Evolutionary conservation across 2,113 vertebrate species (phyloP), one percentile per base, ranked within the genome.

Genomic region (Malaclemys terrapin): DNA sequence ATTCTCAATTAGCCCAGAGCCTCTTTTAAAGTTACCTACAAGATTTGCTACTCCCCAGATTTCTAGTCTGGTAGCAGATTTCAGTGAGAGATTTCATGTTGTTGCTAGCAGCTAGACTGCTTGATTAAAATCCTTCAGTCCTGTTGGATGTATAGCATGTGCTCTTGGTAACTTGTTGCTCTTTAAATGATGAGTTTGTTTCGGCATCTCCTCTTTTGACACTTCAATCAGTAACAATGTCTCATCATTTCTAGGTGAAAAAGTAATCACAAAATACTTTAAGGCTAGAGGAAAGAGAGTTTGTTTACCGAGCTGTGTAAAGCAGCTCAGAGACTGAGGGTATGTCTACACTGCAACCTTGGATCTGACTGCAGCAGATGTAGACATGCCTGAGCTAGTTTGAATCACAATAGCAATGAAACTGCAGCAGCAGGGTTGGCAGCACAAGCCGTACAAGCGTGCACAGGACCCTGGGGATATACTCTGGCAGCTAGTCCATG

Each of bases 141-240:
- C 0, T 86, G 88, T 85, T 90, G 89, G 59, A 45, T 76, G 80
- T 35, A 45, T 24, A 6, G 3, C 54, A 3, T 11, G 3, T 75
- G 50, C 10, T 22, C 49, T 95, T 86, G 69, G 24, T 69, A 86
- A 52, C 42, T 87, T 62, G 75, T 89, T 91, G 8, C 91, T 89
- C 84, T 91, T 91, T 78, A 88, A 16, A 82, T 93, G 87, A 84
- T 88, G 49, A 75, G 49, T 89, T 86, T 92, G 50, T 96, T 91
- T 27, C 5, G 10, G 57, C 27, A 27, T 59, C 57, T 59, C 25
- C 57, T 59, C 27, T 59, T 59, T 57, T 52, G 42, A 56, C 1
- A 62, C 89, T 92, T 84, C 62, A 94, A 25, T 76, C 79, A 90
- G 31, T 82, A n/a, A 85, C 25, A 59, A 83, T 84, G 69, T 38